These are phyloP conservation scores for Thalassophryne amazonica DNA, from an alignment of 2,797 vertebrate species.

Conservation along the genomic window DNA sequence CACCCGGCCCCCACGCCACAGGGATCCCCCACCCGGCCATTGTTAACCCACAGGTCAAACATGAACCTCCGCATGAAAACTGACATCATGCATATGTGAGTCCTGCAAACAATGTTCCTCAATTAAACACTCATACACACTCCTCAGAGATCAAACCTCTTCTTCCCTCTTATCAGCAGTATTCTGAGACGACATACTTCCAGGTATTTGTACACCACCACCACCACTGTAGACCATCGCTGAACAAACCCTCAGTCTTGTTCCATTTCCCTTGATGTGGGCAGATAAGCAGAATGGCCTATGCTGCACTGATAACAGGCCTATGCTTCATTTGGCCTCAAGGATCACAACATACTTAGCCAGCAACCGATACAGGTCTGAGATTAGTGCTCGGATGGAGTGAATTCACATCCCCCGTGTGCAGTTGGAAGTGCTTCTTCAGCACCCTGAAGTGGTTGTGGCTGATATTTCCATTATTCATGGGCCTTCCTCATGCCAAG, in stretches of 20 bases:
- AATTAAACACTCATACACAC: not conserved
- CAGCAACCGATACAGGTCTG: conserved; percentile 58
- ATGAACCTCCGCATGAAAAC: conserved; percentile 94
- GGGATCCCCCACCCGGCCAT: conserved; percentile 99
- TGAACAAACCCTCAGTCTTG: conserved; percentile 43
- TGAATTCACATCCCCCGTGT: conserved; percentile 33
- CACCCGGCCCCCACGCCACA: conserved; percentile 93
- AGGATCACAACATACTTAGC: conserved; percentile 62
- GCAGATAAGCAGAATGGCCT: conserved; percentile 62
- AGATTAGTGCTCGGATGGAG: conserved; percentile 52
- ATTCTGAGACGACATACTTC: conserved; percentile 37
- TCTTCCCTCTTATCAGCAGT: not conserved
- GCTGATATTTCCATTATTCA: conserved; percentile 61
- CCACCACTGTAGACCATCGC: conserved; percentile 10
- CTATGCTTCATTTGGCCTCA: conserved; percentile 60
- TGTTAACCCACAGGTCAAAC: conserved; percentile 98
- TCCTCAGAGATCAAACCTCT: not conserved
- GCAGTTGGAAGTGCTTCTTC: conserved; percentile 35
- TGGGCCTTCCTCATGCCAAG: conserved; percentile 23
- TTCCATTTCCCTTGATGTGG: conserved; percentile 58
- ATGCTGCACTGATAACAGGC: conserved; percentile 61
- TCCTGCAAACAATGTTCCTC: conserved; percentile 39
- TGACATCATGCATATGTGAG: conserved; percentile 98
- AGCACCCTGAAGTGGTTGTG: conserved; percentile 50
- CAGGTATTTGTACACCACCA: conserved; percentile 49